Percentiles rank a stretch among this genome's conserved stretches.
Conservation (phyloP, 1,140 invertebrate species). For the Ooceraea biroi region DNA sequence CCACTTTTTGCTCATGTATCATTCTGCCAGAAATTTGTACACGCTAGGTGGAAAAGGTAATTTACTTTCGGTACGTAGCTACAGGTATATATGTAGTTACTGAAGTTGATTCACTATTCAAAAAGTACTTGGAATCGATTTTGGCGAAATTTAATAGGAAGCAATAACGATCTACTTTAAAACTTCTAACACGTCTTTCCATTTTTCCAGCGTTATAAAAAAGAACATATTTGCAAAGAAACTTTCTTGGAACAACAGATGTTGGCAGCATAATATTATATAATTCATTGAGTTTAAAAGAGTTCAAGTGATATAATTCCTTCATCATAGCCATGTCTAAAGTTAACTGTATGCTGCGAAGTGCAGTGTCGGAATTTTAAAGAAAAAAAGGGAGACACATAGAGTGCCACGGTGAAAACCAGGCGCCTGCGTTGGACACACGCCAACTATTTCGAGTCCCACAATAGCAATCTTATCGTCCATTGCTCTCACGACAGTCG, state of each 20-base stretch:
- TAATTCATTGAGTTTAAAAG: no score
- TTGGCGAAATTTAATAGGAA: background rate
- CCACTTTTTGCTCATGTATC: slow-evolving; percentile 10
- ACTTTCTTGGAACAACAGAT: background rate
- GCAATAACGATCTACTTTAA: no score
- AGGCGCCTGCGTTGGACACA: slow-evolving; percentile 43
- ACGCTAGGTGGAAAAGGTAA: background rate
- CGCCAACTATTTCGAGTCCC: slow-evolving; percentile 50
- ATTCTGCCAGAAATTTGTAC: slow-evolving; percentile 19
- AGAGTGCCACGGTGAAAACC: slow-evolving; percentile 9
- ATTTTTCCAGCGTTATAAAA: background rate
- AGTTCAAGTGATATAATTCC: no score
- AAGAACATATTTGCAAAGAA: background rate
- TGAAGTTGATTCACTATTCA: background rate
- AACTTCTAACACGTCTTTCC: no score
- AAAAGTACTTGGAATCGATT: background rate
- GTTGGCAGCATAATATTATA: no score
- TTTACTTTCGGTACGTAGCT: background rate
- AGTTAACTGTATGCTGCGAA: slow-evolving; percentile 4
- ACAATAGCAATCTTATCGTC: slow-evolving; percentile 60
- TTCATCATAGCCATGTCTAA: background rate
- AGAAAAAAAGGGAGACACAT: slow-evolving; percentile 4
- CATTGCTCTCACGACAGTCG: slow-evolving; percentile 38
- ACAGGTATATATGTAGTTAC: background rate
- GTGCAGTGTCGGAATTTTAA: slow-evolving; percentile 7